Evolutionary conservation across 2,888 invertebrate genomes (phyloP), one percentile per base, ranked within the genome.

Genomic region (Steinernema scapterisci): DNA sequence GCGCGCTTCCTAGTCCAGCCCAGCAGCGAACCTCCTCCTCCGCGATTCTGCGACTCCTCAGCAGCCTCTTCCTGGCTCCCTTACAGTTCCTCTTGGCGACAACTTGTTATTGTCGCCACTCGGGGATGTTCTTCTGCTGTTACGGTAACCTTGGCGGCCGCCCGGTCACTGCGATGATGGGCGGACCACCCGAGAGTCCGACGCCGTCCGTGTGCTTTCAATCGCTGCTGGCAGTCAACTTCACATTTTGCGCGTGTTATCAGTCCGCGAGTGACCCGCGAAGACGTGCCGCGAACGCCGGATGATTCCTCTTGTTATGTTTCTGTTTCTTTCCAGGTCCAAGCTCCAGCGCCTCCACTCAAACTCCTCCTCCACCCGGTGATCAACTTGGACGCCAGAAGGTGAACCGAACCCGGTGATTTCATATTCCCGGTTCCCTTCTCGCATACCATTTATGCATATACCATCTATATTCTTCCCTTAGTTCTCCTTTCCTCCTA

Each of bases 251-350:
- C 63, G 63, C 63, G 63, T 27, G 63, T 63, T 63, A 63, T 63
- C 63, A 63, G 63, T 63, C 63, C 63, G 63, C 63, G 63, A 63
- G 63, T 63, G 63, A 63, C 63, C 63, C 63, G 63, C 63, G 63
- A 63, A 63, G 63, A 25, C 63, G 63, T 63, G 63, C 63, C 63
- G 63, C 63, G 48, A 48, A 48, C 52, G 23, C 52, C 23, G 21
- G 23, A n/a, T 52, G 38, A 38, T 38, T 38, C 13, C 48, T 7
- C 48, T 48, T 48, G 48, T 19, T 48, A 48, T 48, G 48, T 13
- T 48, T 5, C 13, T 25, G 31, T 13, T 31, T 3, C 54, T 54
- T 63, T 63, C 31, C 63, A 63, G 63, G 38, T 16, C 63, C 21
- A 25, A 19, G 21, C 54, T 54, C 25, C 23, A 21, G 11, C 23